Base-by-base conservation (phyloP, 2,113 vertebrate species). In the Percina caprodes region DNA sequence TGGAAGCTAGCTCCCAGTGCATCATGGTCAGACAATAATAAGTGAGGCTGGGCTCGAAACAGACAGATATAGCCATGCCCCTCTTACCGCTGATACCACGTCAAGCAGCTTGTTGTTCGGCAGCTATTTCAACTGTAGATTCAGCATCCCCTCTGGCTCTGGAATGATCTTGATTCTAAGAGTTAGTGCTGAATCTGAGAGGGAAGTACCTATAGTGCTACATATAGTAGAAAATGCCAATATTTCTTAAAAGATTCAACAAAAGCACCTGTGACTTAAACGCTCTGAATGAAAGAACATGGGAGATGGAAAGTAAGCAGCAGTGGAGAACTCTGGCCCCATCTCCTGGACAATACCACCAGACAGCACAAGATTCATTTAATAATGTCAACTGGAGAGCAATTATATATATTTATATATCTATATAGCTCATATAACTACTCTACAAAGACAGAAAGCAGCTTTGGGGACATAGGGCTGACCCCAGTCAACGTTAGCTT, bases 301-400 rank as follows among this genome's bases (percentile, higher is more conserved):
- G 39, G 26, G n/a, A 30, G 79, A 59, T 23, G 23, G 21, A 35
- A 16, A 4, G 14, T n/a, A 6, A 72, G 49, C 45, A 19, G 77
- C 42, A 49, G 60, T 2, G 49, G 80, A 73, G 72, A 65, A n/a
- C 79, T 90, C 86, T 90, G 72, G 84, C 87, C 13, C 93, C 92
- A 88, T 69, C 94, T 93, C 33, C 89, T 94, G 94, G 94, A 67
- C 18, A 51, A 19, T 6, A 63, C 15, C 56, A 61, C 12, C 63
- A 79, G 4, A 18, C 59, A 24, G n/a, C 46, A 30, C n/a, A 24
- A 10, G 7, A 26, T 1, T 1, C 2, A 24, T 23, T 15, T 2
- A 16, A 35, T 10, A 42, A 42, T 10, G 39, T 42, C 39, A 39
- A 10, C 35, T 39, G 1, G 55, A 3, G 23, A 63, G 35, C 7